Conservation (phyloP, 2,113 vertebrate genomes). For the Eira barbara region DNA sequence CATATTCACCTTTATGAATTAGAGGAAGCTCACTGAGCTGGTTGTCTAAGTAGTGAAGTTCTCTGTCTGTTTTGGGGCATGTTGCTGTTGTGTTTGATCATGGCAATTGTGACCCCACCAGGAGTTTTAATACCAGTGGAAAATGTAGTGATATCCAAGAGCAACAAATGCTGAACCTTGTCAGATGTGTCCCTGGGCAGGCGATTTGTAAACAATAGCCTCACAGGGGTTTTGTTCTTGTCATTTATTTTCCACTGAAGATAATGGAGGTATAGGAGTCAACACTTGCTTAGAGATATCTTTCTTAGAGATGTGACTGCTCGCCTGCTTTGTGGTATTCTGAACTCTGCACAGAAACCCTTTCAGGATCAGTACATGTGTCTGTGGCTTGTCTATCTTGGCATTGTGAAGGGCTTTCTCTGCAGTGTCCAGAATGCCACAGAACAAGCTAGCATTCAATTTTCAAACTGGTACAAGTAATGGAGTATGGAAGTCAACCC, state of each 20-base stretch:
- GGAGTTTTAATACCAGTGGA: conserved; percentile 83
- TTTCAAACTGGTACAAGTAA: conserved; percentile 84
- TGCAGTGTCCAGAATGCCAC: conserved; percentile 82
- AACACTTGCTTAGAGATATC: neutral
- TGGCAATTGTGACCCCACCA: conserved; percentile 78
- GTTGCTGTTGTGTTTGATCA: conserved; percentile 83
- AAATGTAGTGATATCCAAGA: conserved; percentile 84
- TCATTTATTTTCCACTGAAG: conserved; percentile 85
- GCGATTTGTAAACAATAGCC: conserved; percentile 84
- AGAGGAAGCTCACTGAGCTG: conserved; percentile 81
- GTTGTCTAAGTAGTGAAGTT: conserved; percentile 84
- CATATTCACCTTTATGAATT: conserved; percentile 39
- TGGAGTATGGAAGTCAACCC: conserved; percentile 86
- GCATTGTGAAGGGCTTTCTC: conserved; percentile 85
- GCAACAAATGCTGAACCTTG: conserved; percentile 85
- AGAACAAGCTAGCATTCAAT: conserved; percentile 85
- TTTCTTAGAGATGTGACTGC: neutral
- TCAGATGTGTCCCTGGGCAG: conserved; percentile 78
- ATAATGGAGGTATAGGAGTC: neutral
- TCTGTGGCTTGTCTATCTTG: conserved; percentile 85
- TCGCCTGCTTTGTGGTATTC: neutral
- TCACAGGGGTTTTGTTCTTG: conserved; percentile 86
- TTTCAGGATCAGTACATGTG: conserved; percentile 84
- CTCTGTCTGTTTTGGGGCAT: conserved; percentile 68
- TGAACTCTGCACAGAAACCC: conserved; percentile 42